Evolutionary conservation across 2,888 invertebrate species (phyloP).

Genomic region (Athalia circularis): DNA sequence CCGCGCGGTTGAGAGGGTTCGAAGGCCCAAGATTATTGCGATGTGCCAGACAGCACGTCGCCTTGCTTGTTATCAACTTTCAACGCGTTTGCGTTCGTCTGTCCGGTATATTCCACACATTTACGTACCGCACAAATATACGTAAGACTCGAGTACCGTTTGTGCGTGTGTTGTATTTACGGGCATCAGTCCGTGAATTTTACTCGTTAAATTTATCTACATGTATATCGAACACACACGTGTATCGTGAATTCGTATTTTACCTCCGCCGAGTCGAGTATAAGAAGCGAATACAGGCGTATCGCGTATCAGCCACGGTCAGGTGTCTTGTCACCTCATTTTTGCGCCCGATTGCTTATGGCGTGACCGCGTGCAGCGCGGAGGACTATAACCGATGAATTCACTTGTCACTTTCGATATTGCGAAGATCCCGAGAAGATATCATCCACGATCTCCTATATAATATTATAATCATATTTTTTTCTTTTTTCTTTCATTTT

Average conservation of each 20-base stretch:
- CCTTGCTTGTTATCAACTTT: constrained; percentile 38
- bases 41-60: constrained; percentile 46
- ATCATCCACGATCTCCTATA: too few species aligned
- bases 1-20: neutral
- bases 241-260: too few species aligned
- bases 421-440: too few species aligned
- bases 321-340: constrained; percentile 16
- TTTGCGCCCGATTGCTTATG: constrained; percentile 2
- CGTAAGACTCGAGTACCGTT: neutral
- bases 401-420: neutral
- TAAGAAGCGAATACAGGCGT: constrained; percentile 1
- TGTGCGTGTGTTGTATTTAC: too few species aligned
- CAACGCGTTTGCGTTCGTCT: constrained; percentile 8
- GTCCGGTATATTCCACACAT: neutral
- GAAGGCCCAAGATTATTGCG: constrained; percentile 33
- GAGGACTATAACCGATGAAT: neutral
- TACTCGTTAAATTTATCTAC: too few species aligned
- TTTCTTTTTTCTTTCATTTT: too few species aligned
- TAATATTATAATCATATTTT: too few species aligned
- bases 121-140: neutral
- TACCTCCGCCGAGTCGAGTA: neutral
- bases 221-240: too few species aligned
- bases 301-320: constrained; percentile 30
- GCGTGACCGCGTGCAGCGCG: neutral
- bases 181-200: too few species aligned